Base-by-base conservation (phyloP, 1,140 invertebrate genomes). In the Coenobita brevimanus region DNA sequence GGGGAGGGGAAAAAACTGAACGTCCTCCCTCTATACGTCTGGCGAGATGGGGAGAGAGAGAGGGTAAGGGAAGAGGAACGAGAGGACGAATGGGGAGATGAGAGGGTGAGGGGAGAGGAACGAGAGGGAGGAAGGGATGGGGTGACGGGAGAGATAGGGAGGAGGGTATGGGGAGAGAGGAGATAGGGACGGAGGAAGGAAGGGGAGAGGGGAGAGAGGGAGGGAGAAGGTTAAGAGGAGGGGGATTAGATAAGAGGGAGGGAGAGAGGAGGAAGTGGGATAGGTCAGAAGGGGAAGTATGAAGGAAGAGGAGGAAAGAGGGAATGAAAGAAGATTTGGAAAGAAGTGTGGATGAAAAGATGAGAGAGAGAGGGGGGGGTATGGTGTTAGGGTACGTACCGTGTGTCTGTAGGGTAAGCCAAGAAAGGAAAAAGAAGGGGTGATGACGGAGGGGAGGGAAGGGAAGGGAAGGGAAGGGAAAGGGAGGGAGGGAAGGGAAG, bases 211-310 rank as follows among this genome's bases (percentile, higher is more conserved):
- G 36, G 36, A 41, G 73, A 46, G 33, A 46, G 38, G 46, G 38
- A 76, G 36, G 41, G 30, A 76, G 75, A 78, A 17, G 36, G 36
- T 4, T 27, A 43, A 38, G 60, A 76, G 15, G 43, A 46, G 30
- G 50, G 64, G 73, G 78, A 73, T 60, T 36, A 36, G n/a, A 15
- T 2, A 71, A 27, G 46, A 33, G 78, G 82, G 69, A 46, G 81
- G 73, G 60, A 64, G 62, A 85, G 73, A 78, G 69, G 27, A 38
- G n/a, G 21, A 10, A 38, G 60, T 4, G 13, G 24, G 24, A 27
- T n/a, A n/a, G 54, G n/a, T 13, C 17, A 76, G n/a, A 43, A 30
- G 57, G 54, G 43, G 46, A 75, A 33, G 27, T 24, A 38, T 43
- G n/a, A 24, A 79, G 54, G 60, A 54, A 41, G 27, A 46, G 57